Conservation (phyloP, 2,888 invertebrate genomes). For the Andrena praecox region DNA sequence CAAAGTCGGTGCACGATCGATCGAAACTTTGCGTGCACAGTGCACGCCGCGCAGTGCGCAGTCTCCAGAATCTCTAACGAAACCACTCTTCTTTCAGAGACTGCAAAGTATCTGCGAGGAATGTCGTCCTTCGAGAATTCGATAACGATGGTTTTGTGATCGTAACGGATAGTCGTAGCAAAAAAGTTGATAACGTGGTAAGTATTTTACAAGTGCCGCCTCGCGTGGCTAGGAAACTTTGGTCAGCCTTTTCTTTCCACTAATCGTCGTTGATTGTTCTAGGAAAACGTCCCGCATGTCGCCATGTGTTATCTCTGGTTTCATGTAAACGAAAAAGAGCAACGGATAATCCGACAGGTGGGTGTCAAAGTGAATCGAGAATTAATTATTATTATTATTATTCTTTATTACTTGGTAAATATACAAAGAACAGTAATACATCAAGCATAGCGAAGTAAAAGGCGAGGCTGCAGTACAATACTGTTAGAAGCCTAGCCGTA, state of each 20-base stretch:
- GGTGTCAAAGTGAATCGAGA: conserved; percentile 25
- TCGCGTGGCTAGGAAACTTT: background rate
- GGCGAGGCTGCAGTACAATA: too few relatives aligned
- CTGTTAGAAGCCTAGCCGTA: too few relatives aligned
- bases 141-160: conserved; percentile 85
- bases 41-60: too few relatives aligned
- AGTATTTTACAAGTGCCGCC: conserved; percentile 56
- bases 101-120: conserved; percentile 82
- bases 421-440: too few relatives aligned
- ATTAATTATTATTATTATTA: background rate
- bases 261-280: background rate
- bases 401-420: background rate
- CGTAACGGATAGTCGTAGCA: conserved; percentile 84
- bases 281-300: conserved; percentile 84
- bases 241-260: background rate
- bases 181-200: conserved; percentile 85
- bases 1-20: conserved; percentile 58
- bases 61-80: background rate
- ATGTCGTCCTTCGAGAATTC: conserved; percentile 83
- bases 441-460: too few relatives aligned
- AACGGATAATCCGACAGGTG: conserved; percentile 79
- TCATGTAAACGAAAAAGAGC: conserved; percentile 76
- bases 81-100: conserved; percentile 76
- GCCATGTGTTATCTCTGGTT: conserved; percentile 85
- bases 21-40: background rate